These are phyloP conservation scores for Callipepla californica DNA, from an alignment of 2,113 vertebrate species.

Conservation along the genomic window DNA sequence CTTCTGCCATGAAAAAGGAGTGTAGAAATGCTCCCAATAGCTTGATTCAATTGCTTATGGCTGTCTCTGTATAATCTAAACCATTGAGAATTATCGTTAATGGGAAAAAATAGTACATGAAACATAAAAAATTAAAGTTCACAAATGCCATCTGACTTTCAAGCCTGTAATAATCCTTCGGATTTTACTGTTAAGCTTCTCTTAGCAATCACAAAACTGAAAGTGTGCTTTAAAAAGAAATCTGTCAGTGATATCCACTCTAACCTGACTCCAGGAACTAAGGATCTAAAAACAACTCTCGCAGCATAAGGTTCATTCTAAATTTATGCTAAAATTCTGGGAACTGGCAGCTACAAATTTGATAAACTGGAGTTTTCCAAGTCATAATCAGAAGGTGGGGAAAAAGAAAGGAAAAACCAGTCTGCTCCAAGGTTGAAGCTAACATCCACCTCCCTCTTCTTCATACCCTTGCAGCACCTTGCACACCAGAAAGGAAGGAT, in stretches of 20 bases:
- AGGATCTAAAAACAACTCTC: neutral
- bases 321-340: neutral
- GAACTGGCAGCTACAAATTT: neutral
- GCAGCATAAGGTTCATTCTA: slow-evolving; percentile 2
- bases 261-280: neutral
- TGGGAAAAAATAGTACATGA: neutral
- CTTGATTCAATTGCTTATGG: neutral
- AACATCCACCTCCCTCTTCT: neutral
- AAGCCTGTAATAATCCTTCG: neutral
- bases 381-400: neutral
- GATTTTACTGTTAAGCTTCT: slow-evolving; percentile 1
- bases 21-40: neutral
- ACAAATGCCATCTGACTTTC: neutral
- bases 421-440: neutral
- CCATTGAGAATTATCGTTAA: neutral
- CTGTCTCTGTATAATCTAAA: neutral
- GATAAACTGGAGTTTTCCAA: neutral
- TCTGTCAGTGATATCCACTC: neutral
- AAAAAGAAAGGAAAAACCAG: neutral
- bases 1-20: neutral
- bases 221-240: slow-evolving; percentile 31
- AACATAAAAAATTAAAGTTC: slow-evolving; percentile 33
- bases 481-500: neutral
- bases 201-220: neutral
- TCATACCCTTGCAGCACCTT: accelerated